A percentile compares a stretch with the other conserved stretches of the same genome.
Conservation (phyloP, 2,888 invertebrate species). For the Tenodera sinensis region DNA sequence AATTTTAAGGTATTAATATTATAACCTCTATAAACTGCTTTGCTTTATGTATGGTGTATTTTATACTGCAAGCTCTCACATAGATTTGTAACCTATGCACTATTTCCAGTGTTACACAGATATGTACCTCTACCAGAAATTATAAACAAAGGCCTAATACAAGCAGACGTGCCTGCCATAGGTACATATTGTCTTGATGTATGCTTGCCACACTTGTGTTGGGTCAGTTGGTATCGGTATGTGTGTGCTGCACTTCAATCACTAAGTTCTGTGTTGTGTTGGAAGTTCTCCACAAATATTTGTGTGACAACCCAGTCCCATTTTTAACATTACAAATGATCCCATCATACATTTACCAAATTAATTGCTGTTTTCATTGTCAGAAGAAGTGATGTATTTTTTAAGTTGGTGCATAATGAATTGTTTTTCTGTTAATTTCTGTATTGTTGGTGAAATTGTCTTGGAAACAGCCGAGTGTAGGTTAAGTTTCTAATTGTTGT, state of each 20-base stretch:
- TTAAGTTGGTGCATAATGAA: neutral
- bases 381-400: neutral
- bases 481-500: too few relatives aligned
- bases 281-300: neutral
- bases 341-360: neutral
- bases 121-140: neutral
- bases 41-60: neutral
- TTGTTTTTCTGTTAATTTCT: neutral
- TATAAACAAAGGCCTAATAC: neutral
- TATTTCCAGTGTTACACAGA: neutral
- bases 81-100: neutral
- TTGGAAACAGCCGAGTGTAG: too few relatives aligned
- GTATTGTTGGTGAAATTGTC: too few relatives aligned
- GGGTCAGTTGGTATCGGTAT: neutral
- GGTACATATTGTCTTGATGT: neutral
- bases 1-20: neutral
- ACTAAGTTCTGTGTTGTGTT: neutral
- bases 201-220: neutral
- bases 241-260: neutral
- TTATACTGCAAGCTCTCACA: neutral
- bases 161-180: neutral
- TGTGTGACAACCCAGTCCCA: neutral
- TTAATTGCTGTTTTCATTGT: neutral
- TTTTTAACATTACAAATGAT: neutral
- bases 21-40: neutral